Conservation (phyloP, 2,888 invertebrate species). For the Himalopsyche japonica region DNA sequence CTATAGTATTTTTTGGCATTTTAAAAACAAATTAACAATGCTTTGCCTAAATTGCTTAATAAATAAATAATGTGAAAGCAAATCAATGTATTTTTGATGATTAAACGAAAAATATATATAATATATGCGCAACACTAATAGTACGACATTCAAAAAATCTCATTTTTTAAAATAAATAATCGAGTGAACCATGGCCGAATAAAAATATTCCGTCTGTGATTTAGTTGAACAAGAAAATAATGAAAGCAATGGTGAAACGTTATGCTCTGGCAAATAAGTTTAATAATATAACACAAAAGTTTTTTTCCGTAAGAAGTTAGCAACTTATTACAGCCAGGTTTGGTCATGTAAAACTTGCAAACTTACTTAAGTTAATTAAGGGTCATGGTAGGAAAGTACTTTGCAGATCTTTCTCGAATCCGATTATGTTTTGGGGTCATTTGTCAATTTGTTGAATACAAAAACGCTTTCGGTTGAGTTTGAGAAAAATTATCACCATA, state of each 20-base stretch:
- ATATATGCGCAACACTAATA: too few relatives aligned
- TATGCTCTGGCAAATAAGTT: background rate
- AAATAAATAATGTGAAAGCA: too few relatives aligned
- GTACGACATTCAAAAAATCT: too few relatives aligned
- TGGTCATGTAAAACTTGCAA: slow-evolving; percentile 14
- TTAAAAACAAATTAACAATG: too few relatives aligned
- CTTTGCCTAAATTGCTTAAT: too few relatives aligned
- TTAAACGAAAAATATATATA: too few relatives aligned
- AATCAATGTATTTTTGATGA: too few relatives aligned
- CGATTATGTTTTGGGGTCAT: background rate
- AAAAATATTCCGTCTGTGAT: background rate
- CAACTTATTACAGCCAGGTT: slow-evolving; percentile 15
- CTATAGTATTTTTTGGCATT: too few relatives aligned
- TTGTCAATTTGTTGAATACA: background rate
- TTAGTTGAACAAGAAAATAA: background rate
- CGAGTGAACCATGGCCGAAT: background rate
- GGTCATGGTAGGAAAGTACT: slow-evolving; percentile 10
- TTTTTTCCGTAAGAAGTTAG: background rate
- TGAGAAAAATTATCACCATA: background rate
- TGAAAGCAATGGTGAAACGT: background rate
- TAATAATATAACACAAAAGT: background rate
- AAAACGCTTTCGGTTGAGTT: background rate
- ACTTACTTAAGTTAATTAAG: slow-evolving; percentile 19
- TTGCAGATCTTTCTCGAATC: background rate
- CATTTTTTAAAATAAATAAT: too few relatives aligned